Percentiles rank a stretch among this genome's conserved stretches.
phyloP scores from a whole-genome alignment of 2,888 invertebrate species.

The Eilema griseolum region DNA sequence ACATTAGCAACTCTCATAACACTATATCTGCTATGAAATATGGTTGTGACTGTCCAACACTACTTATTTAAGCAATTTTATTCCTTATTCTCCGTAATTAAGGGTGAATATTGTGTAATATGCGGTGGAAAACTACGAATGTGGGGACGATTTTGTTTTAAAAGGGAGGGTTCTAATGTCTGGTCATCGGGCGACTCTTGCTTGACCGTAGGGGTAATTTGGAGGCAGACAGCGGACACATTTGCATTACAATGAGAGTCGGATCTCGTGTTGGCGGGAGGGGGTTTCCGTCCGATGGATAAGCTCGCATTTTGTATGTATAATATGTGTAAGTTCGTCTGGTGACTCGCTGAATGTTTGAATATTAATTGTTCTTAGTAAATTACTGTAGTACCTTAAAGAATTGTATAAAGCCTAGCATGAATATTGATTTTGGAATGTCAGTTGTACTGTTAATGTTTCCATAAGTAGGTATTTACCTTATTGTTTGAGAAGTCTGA shows the following conservation, averaged over 20 bases:
- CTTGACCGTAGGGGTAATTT: constrained; percentile 86
- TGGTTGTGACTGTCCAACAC: constrained; percentile 65
- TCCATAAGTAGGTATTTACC: not conserved
- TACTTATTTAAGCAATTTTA: constrained; percentile 56
- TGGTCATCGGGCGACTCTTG: constrained; percentile 78
- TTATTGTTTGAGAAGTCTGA: too few relatives aligned
- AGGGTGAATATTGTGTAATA: constrained; percentile 63
- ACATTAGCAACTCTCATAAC: constrained; percentile 82
- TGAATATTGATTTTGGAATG: constrained; percentile 9
- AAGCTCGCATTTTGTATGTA: constrained; percentile 77
- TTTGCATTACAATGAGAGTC: constrained; percentile 85
- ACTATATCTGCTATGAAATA: constrained; percentile 82
- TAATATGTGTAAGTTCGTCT: constrained; percentile 69
- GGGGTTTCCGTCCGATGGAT: constrained; percentile 80
- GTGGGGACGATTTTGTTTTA: constrained; percentile 75
- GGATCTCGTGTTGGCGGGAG: constrained; percentile 69
- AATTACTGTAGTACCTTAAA: constrained; percentile 33
- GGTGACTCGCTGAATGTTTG: constrained; percentile 69
- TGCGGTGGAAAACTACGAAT: constrained; percentile 50
- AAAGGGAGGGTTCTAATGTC: constrained; percentile 83
- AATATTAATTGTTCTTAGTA: constrained; percentile 72
- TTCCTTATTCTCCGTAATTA: constrained; percentile 53
- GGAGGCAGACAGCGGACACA: constrained; percentile 85
- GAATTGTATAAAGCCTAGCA: constrained; percentile 20
- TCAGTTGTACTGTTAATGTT: not conserved